These are phyloP conservation scores for Sylvicola fuscatus DNA, from an alignment of 2,888 invertebrate genomes.

Conservation along the genomic window DNA sequence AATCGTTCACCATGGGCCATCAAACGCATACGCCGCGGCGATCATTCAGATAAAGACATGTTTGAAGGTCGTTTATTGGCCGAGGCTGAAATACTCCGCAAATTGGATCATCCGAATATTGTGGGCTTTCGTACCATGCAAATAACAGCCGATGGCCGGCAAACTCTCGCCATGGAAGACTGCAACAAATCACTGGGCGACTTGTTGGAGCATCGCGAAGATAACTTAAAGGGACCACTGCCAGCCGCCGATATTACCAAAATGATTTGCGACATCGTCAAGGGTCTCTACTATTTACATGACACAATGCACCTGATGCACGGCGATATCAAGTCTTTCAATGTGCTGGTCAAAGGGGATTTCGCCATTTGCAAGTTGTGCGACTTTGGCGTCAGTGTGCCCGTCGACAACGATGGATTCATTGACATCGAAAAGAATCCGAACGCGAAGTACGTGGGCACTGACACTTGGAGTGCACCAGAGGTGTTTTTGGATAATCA, in stretches of 20 bases:
- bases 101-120: slow-evolving; percentile 59
- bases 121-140: slow-evolving; percentile 48
- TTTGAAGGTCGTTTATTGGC: slow-evolving; percentile 34
- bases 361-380: slow-evolving; percentile 58
- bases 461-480: slow-evolving; percentile 59
- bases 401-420: slow-evolving; percentile 39
- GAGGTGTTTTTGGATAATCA: slow-evolving; percentile 41
- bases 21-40: slow-evolving; percentile 35
- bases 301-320: slow-evolving; percentile 48
- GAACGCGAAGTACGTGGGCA: slow-evolving; percentile 41
- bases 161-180: slow-evolving; percentile 60
- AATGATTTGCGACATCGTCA: slow-evolving; percentile 35
- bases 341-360: slow-evolving; percentile 55
- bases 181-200: slow-evolving; percentile 51
- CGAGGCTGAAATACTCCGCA: slow-evolving; percentile 49
- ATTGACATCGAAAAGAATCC: slow-evolving; percentile 32
- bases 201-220: slow-evolving; percentile 44
- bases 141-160: slow-evolving; percentile 16
- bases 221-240: slow-evolving; percentile 35
- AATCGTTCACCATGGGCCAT: slow-evolving; percentile 71
- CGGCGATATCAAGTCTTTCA: slow-evolving; percentile 69
- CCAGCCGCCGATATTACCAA: slow-evolving; percentile 38
- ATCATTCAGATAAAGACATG: slow-evolving; percentile 16
- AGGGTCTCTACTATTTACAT: slow-evolving; percentile 59
- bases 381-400: slow-evolving; percentile 67